Percentiles rank a stretch among this genome's conserved stretches.
Evolutionary conservation across 2,797 vertebrate genomes (phyloP).

Genomic region (Lepus oiostolus): DNA sequence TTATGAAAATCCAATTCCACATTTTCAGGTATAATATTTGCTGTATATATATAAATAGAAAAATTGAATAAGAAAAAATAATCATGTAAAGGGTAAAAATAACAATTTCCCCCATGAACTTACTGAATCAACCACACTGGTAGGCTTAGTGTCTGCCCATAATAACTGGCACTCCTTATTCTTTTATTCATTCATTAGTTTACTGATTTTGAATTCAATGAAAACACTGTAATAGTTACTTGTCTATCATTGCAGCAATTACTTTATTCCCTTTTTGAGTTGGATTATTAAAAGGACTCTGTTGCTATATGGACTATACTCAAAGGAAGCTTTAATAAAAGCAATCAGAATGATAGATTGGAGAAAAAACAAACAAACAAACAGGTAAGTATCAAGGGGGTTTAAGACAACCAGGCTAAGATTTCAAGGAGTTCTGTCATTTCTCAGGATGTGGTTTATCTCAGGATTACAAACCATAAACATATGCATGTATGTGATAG

Average conservation of each 20-base stretch:
- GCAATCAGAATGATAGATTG: too few relatives aligned
- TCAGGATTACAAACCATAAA: neutral
- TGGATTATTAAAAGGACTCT: neutral
- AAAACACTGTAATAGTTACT: neutral
- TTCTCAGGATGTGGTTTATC: neutral
- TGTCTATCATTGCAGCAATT: neutral
- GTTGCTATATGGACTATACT: neutral
- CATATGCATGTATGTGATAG: too few relatives aligned
- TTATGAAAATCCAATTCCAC: neutral
- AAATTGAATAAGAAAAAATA: neutral
- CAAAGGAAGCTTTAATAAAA: neutral
- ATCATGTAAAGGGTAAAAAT: neutral
- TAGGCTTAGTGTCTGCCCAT: neutral
- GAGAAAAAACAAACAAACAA: neutral
- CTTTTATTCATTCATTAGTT: neutral
- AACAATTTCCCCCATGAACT: neutral
- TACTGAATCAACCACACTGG: neutral
- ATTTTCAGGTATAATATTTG: neutral
- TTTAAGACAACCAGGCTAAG: neutral
- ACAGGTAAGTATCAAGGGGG: neutral
- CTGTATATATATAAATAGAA: neutral
- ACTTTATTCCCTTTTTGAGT: neutral
- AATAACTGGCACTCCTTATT: neutral
- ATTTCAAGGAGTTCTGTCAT: neutral
- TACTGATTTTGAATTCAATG: neutral